phyloP scores from a whole-genome alignment of 2,113 vertebrate genomes.

The Semnornis frantzii region DNA sequence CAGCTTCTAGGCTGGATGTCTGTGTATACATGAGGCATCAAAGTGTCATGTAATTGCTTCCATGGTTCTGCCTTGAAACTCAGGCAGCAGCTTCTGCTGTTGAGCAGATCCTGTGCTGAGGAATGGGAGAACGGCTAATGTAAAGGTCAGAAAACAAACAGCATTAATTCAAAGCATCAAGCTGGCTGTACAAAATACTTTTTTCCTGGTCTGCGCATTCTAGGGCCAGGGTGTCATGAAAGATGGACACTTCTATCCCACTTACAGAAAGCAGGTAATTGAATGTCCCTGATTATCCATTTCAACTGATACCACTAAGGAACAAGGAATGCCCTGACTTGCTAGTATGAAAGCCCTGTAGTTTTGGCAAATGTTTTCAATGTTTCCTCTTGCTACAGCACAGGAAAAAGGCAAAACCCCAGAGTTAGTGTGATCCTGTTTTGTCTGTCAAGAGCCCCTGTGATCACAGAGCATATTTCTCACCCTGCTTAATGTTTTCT shows the following conservation, averaged over 20 bases:
- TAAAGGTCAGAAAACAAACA: conserved; percentile 42
- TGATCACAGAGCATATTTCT: conserved; percentile 66
- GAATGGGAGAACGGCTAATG: neutral
- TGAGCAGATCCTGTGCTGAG: neutral
- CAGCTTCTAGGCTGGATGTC: neutral
- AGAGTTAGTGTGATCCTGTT: conserved; percentile 47
- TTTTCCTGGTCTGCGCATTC: neutral
- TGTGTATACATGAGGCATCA: neutral
- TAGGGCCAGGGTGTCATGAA: neutral
- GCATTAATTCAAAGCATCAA: neutral
- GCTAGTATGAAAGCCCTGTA: neutral
- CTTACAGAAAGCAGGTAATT: neutral
- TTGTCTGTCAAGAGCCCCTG: conserved; percentile 42
- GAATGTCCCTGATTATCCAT: neutral
- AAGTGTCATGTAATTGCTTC: neutral
- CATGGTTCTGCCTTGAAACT: neutral
- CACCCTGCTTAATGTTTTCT: conserved; percentile 41
- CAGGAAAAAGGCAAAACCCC: conserved; percentile 23
- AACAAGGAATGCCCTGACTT: neutral
- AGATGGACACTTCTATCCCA: neutral
- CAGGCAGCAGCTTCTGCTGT: neutral
- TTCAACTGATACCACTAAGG: neutral
- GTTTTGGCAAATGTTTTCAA: conserved; percentile 22
- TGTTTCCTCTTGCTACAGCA: conserved; percentile 22
- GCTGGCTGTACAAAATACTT: neutral